Evolutionary conservation across 2,113 vertebrate genomes (phyloP), one percentile per base, ranked within the genome.

Genomic region (Neodon shergylaensis): DNA sequence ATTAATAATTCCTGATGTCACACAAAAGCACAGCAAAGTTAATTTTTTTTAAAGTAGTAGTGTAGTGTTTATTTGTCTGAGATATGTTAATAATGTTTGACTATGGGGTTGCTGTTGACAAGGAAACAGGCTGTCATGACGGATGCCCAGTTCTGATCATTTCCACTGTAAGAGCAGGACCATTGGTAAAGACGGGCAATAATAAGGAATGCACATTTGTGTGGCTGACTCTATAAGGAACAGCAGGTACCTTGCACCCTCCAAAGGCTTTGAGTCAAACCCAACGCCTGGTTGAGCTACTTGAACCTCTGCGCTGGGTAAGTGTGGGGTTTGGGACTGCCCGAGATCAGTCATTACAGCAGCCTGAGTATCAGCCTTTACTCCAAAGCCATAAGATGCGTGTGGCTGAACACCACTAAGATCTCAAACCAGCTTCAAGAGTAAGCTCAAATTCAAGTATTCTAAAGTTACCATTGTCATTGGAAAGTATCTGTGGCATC

Each of bases 401-500:
- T 13, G 31, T 31, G 5, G 9, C 4, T 39, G 10, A n/a, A 44
- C 58, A 13, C 5, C 0, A 28, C 14, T 0, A 3, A 1, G 1
- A 28, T 39, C 78, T 47, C 3, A 39, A 73, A 31, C 42, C 17
- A 22, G 22, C 4, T 2, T 17, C 14, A 36, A 66, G 3, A 87
- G 36, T 11, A 5, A 52, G 9, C 7, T 28, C 2, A 28, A 49
- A 4, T 68, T 31, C 22, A 17, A n/a, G 54, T 54, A 0, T 4
- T 24, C 28, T 54, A 22, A 31, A 78, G 1, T 0, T 58, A 66
- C 47, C 68, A 6, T 2, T 14, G 39, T 33, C 42, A 44, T 47
- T 33, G 5, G 88, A 73, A 54, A 22, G 58, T 36, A 33, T 4
- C 33, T 21, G 4, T 66, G 49, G 33, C 24, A 85, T 70, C 16